Percentiles rank a stretch among this genome's conserved stretches.
These are phyloP conservation scores for Intellagama lesueurii DNA, from an alignment of 2,797 vertebrate genomes.

Conservation along the genomic window DNA sequence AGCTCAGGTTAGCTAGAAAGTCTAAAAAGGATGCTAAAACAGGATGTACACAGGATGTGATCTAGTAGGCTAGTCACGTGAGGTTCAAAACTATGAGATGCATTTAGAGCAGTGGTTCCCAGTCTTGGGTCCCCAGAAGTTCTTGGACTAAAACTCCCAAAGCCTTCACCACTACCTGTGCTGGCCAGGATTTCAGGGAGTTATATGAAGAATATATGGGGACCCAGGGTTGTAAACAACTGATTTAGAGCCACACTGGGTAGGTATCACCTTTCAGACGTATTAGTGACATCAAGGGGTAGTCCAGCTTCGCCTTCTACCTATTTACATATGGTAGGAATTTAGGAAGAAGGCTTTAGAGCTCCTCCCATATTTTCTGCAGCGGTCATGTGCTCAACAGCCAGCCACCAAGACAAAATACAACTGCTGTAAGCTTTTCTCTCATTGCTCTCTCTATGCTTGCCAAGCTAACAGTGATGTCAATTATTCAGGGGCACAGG, in stretches of 20 bases:
- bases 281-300: background rate
- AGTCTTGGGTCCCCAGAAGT: no score
- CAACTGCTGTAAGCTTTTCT: background rate
- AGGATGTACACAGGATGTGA: background rate
- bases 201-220: no score
- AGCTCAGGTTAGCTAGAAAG: background rate
- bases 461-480: background rate
- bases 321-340: no score
- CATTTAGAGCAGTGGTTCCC: background rate
- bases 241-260: background rate
- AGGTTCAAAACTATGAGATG: background rate
- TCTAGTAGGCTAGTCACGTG: background rate
- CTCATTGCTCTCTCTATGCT: background rate
- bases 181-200: no score
- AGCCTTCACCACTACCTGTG: no score
- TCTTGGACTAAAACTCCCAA: no score
- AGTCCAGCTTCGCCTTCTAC: no score
- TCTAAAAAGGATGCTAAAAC: background rate
- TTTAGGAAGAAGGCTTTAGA: background rate
- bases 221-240: no score
- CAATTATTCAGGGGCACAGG: background rate
- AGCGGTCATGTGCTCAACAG: background rate
- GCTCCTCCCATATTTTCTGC: background rate
- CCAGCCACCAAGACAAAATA: background rate
- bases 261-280: background rate